phyloP scores from a whole-genome alignment of 2,113 vertebrate species.

The Hippocampus comes region DNA sequence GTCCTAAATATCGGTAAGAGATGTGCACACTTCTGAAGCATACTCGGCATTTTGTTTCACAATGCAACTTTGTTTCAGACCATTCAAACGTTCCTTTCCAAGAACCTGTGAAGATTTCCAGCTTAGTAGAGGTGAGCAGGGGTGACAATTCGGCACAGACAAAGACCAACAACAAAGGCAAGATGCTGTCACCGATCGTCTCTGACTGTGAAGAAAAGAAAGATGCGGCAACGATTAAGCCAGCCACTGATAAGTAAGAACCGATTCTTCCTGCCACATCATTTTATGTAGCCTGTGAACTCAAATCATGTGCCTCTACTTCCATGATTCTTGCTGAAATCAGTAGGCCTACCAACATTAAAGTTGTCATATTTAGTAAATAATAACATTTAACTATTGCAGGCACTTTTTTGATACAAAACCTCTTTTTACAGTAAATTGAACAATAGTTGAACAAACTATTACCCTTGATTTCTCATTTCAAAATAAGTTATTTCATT shows the following conservation, averaged over 20 bases:
- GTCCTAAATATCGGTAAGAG: conserved; percentile 30
- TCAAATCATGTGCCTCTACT: no score
- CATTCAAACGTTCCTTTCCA: conserved; percentile 30
- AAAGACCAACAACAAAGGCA: not conserved
- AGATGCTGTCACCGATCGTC: conserved; percentile 42
- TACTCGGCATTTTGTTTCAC: not conserved
- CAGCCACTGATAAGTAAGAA: conserved; percentile 19
- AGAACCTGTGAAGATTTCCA: conserved; percentile 65
- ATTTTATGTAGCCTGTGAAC: no score
- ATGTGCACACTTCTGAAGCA: not conserved
- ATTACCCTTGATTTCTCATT: no score
- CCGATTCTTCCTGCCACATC: no score
- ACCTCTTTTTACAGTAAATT: no score
- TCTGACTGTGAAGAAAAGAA: conserved; percentile 41
- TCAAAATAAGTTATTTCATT: no score
- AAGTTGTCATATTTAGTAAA: no score
- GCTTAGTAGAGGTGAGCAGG: conserved; percentile 47
- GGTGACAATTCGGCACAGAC: not conserved
- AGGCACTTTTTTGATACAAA: no score
- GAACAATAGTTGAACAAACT: no score
- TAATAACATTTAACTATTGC: no score
- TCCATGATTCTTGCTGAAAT: no score
- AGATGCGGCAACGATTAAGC: conserved; percentile 3
- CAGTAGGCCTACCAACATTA: no score
- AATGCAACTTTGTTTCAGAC: conserved; percentile 18